Evolutionary conservation across 2,113 vertebrate species (phyloP).

Genomic region (Spermophilus dauricus): DNA sequence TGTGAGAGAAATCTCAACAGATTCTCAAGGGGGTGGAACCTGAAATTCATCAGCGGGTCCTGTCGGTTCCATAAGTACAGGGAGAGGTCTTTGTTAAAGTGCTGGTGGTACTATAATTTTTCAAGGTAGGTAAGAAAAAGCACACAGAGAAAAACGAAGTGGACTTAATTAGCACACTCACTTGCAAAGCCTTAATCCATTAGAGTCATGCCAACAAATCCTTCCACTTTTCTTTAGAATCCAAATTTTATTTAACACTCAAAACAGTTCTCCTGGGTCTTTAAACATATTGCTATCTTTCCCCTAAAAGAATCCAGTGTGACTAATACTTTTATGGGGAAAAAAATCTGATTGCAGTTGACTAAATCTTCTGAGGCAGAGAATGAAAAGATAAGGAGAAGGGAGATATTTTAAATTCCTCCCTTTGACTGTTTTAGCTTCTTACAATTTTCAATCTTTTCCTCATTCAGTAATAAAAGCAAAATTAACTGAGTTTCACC

Average conservation of each 20-base stretch:
- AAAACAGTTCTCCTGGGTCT: slow-evolving; percentile 51
- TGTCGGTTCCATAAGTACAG: slow-evolving; percentile 81
- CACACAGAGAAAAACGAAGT: slow-evolving; percentile 60
- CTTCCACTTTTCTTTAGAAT: slow-evolving; percentile 86
- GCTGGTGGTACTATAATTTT: slow-evolving; percentile 80
- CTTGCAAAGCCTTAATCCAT: slow-evolving; percentile 74
- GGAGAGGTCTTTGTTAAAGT: slow-evolving; percentile 84
- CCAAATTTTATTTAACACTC: slow-evolving; percentile 80
- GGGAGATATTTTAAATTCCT: slow-evolving; percentile 33
- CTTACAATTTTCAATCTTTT: slow-evolving; percentile 28
- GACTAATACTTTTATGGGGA: slow-evolving; percentile 29
- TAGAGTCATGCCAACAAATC: slow-evolving; percentile 83
- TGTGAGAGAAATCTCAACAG: slow-evolving; percentile 85
- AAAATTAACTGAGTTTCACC: slow-evolving; percentile 59
- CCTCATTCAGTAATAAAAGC: slow-evolving; percentile 55
- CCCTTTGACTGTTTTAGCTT: slow-evolving; percentile 53
- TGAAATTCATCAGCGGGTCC: slow-evolving; percentile 83
- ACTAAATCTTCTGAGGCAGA: slow-evolving; percentile 12
- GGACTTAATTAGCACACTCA: slow-evolving; percentile 80
- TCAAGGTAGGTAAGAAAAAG: slow-evolving; percentile 81
- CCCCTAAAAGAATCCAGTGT: slow-evolving; percentile 55
- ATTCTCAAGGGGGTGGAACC: slow-evolving; percentile 78
- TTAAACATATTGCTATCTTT: slow-evolving; percentile 32
- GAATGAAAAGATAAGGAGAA: slow-evolving; percentile 28
- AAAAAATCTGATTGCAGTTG: background rate